Conservation (phyloP, 2,888 invertebrate species). For the Cheilosia grossa region DNA sequence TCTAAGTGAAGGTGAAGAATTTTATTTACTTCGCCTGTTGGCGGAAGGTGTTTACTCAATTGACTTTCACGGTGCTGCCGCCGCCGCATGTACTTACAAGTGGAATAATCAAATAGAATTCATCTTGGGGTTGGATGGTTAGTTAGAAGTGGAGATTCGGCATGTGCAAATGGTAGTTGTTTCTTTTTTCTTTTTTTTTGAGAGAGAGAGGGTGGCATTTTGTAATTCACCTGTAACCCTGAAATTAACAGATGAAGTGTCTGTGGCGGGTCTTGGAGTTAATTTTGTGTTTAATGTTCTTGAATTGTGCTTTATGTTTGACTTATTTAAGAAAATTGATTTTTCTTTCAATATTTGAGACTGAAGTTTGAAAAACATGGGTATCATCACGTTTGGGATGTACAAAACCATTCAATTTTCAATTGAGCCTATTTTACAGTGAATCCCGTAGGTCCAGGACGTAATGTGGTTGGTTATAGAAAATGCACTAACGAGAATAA, state of each 20-base stretch:
- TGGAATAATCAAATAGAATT: conserved; percentile 67
- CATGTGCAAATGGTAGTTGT: not conserved
- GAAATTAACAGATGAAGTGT: not conserved
- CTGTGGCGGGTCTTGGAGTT: too few species aligned
- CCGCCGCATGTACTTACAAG: conserved; percentile 59
- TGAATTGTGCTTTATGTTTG: too few species aligned
- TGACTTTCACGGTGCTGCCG: conserved; percentile 59
- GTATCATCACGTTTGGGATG: too few species aligned
- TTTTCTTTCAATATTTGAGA: too few species aligned
- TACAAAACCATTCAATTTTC: too few species aligned
- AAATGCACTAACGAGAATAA: too few species aligned
- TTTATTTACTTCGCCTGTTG: conserved; percentile 68
- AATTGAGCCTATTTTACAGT: too few species aligned
- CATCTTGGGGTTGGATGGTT: conserved; percentile 32
- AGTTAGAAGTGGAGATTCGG: not conserved
- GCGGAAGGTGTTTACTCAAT: conserved; percentile 73
- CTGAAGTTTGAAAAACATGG: too few species aligned
- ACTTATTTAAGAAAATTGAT: too few species aligned
- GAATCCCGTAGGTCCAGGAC: too few species aligned
- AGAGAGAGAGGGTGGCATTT: not conserved
- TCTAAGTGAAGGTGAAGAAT: conserved; percentile 72
- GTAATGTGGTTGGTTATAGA: too few species aligned
- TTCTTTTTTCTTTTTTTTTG: not conserved
- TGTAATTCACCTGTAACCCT: conserved; percentile 29
- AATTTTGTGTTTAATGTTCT: too few species aligned